Conservation (phyloP, 2,113 vertebrate species). For the Pterophyllum scalare region DNA sequence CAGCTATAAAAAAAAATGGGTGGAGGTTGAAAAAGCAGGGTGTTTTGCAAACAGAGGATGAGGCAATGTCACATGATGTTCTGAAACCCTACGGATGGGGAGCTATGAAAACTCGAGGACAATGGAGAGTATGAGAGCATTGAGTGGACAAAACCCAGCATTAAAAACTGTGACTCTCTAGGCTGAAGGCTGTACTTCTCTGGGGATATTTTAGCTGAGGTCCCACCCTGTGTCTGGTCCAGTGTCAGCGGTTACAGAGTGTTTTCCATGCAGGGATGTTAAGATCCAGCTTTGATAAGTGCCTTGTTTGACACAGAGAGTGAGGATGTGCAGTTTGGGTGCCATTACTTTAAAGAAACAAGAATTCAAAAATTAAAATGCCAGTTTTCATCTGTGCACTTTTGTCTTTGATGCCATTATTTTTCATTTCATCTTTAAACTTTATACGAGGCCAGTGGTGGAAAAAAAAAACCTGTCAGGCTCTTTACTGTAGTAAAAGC, state of each 20-base stretch:
- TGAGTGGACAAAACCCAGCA: slow-evolving; percentile 66
- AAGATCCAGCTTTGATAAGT: slow-evolving; percentile 54
- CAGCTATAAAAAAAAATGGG: slow-evolving; percentile 36
- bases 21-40: slow-evolving; percentile 45
- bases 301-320: slow-evolving; percentile 31
- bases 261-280: slow-evolving; percentile 39
- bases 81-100: slow-evolving; percentile 42
- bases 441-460: background rate
- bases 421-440: background rate
- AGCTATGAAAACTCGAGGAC: slow-evolving; percentile 58
- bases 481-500: background rate
- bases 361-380: background rate
- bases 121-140: slow-evolving; percentile 70
- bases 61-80: slow-evolving; percentile 67
- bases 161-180: slow-evolving; percentile 53
- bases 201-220: slow-evolving; percentile 27
- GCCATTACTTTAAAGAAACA: background rate
- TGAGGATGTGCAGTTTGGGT: slow-evolving; percentile 21
- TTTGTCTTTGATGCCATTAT: background rate
- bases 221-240: slow-evolving; percentile 22
- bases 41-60: slow-evolving; percentile 59
- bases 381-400: background rate
- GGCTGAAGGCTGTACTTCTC: slow-evolving; percentile 49
- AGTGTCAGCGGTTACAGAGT: slow-evolving; percentile 34
- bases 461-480: background rate